Base-by-base conservation (phyloP, 2,797 vertebrate genomes). In the Hafferia zeledoni region DNA sequence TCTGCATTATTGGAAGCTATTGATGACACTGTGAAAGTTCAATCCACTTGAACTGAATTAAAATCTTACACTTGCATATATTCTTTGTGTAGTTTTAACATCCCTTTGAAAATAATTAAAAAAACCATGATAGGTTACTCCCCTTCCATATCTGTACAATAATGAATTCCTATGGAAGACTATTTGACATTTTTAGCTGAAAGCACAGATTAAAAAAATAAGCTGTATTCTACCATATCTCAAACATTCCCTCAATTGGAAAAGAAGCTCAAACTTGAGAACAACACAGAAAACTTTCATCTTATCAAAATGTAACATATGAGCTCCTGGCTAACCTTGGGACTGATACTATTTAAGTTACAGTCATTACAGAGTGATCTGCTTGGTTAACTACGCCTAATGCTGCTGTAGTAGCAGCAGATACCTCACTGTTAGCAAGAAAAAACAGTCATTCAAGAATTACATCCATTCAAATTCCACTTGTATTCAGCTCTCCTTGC, bases 111-210 rank as follows among this genome's bases (percentile, higher is more conserved):
- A 76, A 65, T 23, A 69, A 52, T 31, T 24, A 63, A 50, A 72
- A 60, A 11, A 14, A 4, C 0, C 9, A 37, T 4, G 4, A 41
- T 11, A 4, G 1, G 9, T 46, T 57, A 79, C 9, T 65, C 19
- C 8, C 15, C 30, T 75, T 82, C 67, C 20, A 35, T 47, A 56
- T 27, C 27, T 70, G 18, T 63, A n/a, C 11, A 55, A 69, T 37
- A 74, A 50, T 33, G 25, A 77, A 33, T 46, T 52, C 35, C 41
- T 17, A 28, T 13, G 44, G 23, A 39, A 91, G 70, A 61, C 6
- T 24, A 59, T 33, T 44, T 65, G 33, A 60, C 3, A 7, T 61
- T 88, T 86, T 77, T 20, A 55, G 18, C 60, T n/a, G 33, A 83
- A 88, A 71, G 13, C 28, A 52, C 4, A 64, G 47, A 68, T 53